These are phyloP conservation scores for Toxonevra muliebris DNA, from an alignment of 2,888 invertebrate genomes.

Conservation along the genomic window DNA sequence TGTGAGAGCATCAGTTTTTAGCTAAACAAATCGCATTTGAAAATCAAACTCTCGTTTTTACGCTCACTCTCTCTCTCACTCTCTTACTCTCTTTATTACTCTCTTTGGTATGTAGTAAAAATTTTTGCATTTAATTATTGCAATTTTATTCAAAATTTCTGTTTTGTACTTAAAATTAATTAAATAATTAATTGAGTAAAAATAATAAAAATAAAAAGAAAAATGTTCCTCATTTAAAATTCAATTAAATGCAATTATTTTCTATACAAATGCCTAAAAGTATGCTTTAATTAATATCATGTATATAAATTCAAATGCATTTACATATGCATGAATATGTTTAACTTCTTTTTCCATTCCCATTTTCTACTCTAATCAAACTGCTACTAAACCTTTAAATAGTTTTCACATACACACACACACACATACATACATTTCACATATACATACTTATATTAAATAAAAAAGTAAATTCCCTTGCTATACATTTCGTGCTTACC, in stretches of 20 bases:
- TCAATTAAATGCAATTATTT: neutral
- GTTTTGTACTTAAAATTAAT: neutral
- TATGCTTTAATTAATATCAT: too few relatives aligned
- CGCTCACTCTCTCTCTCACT: too few relatives aligned
- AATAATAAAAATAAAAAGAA: neutral
- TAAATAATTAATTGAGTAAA: neutral
- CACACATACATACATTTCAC: too few relatives aligned
- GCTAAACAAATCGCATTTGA: neutral
- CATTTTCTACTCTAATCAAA: too few relatives aligned
- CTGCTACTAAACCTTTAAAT: too few relatives aligned
- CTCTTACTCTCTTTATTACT: too few relatives aligned
- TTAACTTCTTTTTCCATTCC: too few relatives aligned
- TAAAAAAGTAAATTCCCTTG: too few relatives aligned
- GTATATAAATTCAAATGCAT: neutral
- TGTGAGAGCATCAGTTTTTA: neutral
- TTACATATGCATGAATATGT: neutral
- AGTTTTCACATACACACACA: too few relatives aligned
- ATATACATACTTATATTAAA: too few relatives aligned
- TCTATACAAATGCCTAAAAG: too few relatives aligned
- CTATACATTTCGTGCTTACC: neutral
- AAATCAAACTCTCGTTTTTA: constrained; percentile 8
- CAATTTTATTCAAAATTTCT: neutral
- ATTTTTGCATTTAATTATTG: neutral
- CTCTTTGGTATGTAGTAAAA: neutral
- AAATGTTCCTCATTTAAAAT: neutral